Evolutionary conservation across 2,888 invertebrate genomes (phyloP), one percentile per base, ranked within the genome.

Genomic region (Diaperis boleti): DNA sequence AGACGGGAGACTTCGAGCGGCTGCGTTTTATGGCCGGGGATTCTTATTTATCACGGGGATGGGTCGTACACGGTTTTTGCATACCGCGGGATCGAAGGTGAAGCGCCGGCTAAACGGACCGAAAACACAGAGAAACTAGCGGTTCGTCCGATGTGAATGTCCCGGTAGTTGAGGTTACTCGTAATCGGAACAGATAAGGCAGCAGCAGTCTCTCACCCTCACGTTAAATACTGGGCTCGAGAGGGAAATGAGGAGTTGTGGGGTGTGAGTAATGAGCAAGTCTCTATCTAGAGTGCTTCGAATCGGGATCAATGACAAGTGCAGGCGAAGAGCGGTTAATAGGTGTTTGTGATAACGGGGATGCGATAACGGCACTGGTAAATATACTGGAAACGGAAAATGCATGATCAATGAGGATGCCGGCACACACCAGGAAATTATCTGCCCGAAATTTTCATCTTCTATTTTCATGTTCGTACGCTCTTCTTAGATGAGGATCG

Each of bases 321-420:
- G 79, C 81, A 80, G 75, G 76, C 76, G 77, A 77, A 76, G 76
- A 76, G 76, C 77, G 77, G 77, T 77, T 77, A 77, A 77, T 77
- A 77, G 77, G 77, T 77, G 76, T 76, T 76, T 76, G 76, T 76
- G 81, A 81, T 81, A 81, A 81, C 80, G 74, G 77, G 78, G 76
- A 75, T 72, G 76, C 79, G 81, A 81, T 81, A 81, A 80, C 76
- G 73, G 72, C 75, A 74, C 72, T 74, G 76, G 75, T 79, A 80
- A 80, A 81, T 81, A 81, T 80, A 80, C 80, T 81, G 79, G 79
- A 81, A 81, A 78, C 79, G 81, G 81, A 81, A 81, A 80, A 80
- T 81, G 78, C 75, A 81, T 80, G 81, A 81, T 81, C 81, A 81
- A 80, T 80, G 80, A 76, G 77, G 76, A 79, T 73, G 76, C 74